Evolutionary conservation across 2,113 vertebrate genomes (phyloP), one percentile per base, ranked within the genome.

Genomic region (Corydoras sp.): DNA sequence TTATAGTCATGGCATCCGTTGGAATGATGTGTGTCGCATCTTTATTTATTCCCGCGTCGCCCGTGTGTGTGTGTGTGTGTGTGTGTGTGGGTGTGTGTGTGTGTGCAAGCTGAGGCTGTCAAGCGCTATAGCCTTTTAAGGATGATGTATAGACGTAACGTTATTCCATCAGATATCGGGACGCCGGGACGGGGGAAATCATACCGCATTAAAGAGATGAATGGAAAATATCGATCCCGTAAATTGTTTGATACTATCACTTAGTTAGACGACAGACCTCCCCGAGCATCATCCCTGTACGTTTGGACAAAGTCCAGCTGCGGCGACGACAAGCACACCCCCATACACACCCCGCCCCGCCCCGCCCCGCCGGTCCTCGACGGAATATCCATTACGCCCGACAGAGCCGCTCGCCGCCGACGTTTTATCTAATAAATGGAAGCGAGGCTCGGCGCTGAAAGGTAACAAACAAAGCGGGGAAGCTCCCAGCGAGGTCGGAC

Each of bases 351-450:
- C 77, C 81, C 65, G 24, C 80, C 72, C 86, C n/a, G n/a, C n/a
- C 77, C 78, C 72, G 80, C 79, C 74, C 76, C 81, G 75, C 83
- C 83, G 66, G 78, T 80, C 80, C 88, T 86, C 85, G 1, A 80
- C 69, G 86, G 87, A 90, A 89, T 88, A 85, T 83, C 88, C 84
- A 88, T 89, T 90, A 89, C 13, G 75, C 71, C 81, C 88, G 87
- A 91, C 83, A 86, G 82, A 86, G 83, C 84, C 83, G 83, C 80
- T 79, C 81, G 84, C 81, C 85, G 79, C 83, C 88, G 87, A 90
- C 88, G 86, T 90, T 87, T 91, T 88, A 90, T 90, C 90, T 89
- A 89, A 91, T 91, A 89, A 91, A 89, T 88, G 81, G 83, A 79
- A 79, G 78, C 60, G 78, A 88, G 77, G 77, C 79, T 24, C 63